Percentiles rank a stretch among this genome's conserved stretches.
phyloP scores from a whole-genome alignment of 2,888 invertebrate species.

The Ophioninae sp. region DNA sequence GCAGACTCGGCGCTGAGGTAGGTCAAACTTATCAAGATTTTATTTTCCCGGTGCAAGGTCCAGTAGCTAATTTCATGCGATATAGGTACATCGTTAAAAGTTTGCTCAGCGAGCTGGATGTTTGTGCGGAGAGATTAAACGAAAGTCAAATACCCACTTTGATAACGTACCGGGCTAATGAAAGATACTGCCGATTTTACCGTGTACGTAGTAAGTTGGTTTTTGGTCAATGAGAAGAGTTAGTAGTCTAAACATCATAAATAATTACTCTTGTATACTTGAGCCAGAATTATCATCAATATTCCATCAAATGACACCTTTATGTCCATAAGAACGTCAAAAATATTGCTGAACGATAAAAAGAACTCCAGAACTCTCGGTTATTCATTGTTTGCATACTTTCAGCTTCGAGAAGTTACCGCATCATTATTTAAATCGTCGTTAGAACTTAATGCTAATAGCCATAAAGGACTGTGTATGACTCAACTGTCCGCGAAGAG shows the following conservation, averaged over 20 bases:
- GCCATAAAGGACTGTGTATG: no score
- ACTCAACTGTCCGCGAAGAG: no score
- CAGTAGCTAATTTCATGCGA: background rate
- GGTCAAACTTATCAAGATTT: conserved; percentile 9
- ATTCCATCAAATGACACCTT: no score
- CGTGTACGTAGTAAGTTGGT: background rate
- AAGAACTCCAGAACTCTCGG: no score
- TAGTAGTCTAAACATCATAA: background rate
- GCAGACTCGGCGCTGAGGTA: background rate
- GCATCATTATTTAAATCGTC: no score
- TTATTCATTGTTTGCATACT: no score
- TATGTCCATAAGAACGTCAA: no score
- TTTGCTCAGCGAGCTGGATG: background rate
- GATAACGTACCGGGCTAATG: background rate
- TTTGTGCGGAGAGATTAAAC: background rate
- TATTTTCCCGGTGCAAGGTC: background rate
- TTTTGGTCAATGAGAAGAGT: background rate
- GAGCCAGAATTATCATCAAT: no score
- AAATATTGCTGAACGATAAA: no score
- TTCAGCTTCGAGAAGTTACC: no score
- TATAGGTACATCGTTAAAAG: background rate
- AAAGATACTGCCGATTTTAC: background rate
- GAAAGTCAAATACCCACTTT: background rate
- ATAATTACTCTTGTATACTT: no score
- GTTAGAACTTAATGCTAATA: no score